phyloP scores from a whole-genome alignment of 2,797 vertebrate species.

The Sebastes glaucus region DNA sequence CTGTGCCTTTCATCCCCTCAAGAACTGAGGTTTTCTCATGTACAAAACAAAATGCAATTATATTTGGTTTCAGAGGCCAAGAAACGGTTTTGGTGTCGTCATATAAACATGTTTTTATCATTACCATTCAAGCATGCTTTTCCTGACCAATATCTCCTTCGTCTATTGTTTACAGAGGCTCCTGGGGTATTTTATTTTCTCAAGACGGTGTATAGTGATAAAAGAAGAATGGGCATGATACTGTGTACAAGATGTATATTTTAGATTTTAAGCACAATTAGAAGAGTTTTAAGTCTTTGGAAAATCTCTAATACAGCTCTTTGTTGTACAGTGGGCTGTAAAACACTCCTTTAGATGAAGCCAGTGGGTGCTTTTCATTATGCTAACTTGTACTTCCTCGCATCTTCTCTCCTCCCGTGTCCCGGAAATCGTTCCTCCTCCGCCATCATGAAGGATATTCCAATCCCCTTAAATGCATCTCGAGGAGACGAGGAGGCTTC shows the following conservation, averaged over 20 bases:
- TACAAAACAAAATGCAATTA: background rate
- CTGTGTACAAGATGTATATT: conserved; percentile 47
- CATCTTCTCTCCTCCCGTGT: no score
- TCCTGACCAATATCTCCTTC: conserved; percentile 5
- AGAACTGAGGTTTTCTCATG: conserved; percentile 9
- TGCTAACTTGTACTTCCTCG: no score
- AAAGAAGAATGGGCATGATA: background rate
- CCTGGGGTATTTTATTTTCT: conserved; percentile 27
- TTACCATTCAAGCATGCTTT: conserved; percentile 18
- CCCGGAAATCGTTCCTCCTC: no score
- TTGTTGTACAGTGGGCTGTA: background rate
- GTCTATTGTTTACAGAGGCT: conserved; percentile 44
- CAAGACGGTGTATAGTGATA: conserved; percentile 25
- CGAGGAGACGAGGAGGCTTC: no score
- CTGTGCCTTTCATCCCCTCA: conserved; percentile 69
- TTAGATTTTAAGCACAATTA: conserved; percentile 57
- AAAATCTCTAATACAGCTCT: conserved; percentile 3
- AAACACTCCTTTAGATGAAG: background rate
- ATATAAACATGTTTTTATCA: conserved; percentile 21
- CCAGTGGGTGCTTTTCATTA: background rate
- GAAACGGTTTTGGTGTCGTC: conserved; percentile 27
- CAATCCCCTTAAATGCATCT: no score
- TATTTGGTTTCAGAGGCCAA: conserved; percentile 38
- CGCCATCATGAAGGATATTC: no score
- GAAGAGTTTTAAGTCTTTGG: conserved; percentile 10